A percentile compares a stretch with the other conserved stretches of the same genome.
Evolutionary conservation across 2,888 invertebrate species (phyloP).

Genomic region (Frankliniella fusca): DNA sequence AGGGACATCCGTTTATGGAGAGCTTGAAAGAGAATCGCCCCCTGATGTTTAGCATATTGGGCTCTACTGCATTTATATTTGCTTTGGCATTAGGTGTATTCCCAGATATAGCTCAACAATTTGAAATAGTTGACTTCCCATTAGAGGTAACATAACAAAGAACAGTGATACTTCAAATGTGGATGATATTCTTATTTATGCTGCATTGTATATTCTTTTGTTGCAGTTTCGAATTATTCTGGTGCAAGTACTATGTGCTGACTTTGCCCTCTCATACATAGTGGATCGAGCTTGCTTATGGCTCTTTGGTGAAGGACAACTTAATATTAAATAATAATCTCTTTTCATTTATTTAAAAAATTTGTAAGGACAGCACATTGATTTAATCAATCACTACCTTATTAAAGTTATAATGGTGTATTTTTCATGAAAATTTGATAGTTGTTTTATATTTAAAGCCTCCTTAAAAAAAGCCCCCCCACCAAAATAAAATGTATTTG

Average conservation of each 20-base stretch:
- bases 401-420: too few relatives aligned
- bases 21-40: conserved; percentile 87
- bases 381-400: too few relatives aligned
- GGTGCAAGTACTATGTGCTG: conserved; percentile 75
- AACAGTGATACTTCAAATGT: neutral
- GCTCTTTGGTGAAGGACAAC: conserved; percentile 77
- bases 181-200: neutral
- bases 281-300: conserved; percentile 81
- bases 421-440: too few relatives aligned
- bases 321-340: conserved; percentile 37
- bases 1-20: conserved; percentile 99
- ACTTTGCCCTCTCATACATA: conserved; percentile 78
- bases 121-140: conserved; percentile 94
- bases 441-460: too few relatives aligned
- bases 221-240: conserved; percentile 84
- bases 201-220: conserved; percentile 44
- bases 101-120: conserved; percentile 80
- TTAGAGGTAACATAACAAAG: conserved; percentile 67
- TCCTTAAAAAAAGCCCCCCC: too few relatives aligned
- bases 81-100: conserved; percentile 78
- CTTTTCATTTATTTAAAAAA: neutral
- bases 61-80: conserved; percentile 77
- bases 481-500: too few relatives aligned
- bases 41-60: conserved; percentile 81
- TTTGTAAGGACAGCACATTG: too few relatives aligned